Evolutionary conservation across 2,797 vertebrate genomes (phyloP), one percentile per base, ranked within the genome.

Genomic region (Spinus pinus): DNA sequence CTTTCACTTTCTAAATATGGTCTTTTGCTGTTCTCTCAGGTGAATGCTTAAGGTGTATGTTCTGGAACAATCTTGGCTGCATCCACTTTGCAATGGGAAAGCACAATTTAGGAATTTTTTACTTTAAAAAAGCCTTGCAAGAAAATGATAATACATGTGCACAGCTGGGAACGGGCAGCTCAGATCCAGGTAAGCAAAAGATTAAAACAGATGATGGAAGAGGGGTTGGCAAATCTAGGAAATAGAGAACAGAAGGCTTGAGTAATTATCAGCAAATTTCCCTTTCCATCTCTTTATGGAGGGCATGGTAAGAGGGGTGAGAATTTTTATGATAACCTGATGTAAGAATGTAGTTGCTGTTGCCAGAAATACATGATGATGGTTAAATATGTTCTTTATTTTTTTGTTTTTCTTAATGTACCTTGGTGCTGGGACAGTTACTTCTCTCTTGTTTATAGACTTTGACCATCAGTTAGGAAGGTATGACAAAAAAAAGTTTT

Each of bases 71-170:
- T 95, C 98, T 99, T 95, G 99, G 99, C 83, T 99, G 99, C 95
- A 99, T 99, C 95, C 99, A 99, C 97, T 99, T 99, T 97, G 99
- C 99, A 57, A 99, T 99, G 99, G 99, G 99, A 92, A 99, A 99
- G 96, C 99, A 99, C 97, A 99, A 99, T 67, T 98, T 99, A 58
- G 99, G 99, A 53, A 99, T 99, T 95, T 99, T 99, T 98, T 99
- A 99, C 97, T 99, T 99, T 97, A 99, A 99, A 98, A 99, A 99
- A 96, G 99, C 99, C 7, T 98, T 99, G 54, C 99, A 99, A 95
- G 99, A 99, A 97, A 99, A 99, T 0, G 99, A 99, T 94, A 98
- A 98, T 83, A 99, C 98, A 2, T 99, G 99, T 89, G 98, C 98
- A 37, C 99, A 99, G 94, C 98, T 99, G 83, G 98, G 99, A 61